These are phyloP conservation scores for Halcyon malimbica DNA, from an alignment of 2,113 vertebrate genomes.

Conservation along the genomic window DNA sequence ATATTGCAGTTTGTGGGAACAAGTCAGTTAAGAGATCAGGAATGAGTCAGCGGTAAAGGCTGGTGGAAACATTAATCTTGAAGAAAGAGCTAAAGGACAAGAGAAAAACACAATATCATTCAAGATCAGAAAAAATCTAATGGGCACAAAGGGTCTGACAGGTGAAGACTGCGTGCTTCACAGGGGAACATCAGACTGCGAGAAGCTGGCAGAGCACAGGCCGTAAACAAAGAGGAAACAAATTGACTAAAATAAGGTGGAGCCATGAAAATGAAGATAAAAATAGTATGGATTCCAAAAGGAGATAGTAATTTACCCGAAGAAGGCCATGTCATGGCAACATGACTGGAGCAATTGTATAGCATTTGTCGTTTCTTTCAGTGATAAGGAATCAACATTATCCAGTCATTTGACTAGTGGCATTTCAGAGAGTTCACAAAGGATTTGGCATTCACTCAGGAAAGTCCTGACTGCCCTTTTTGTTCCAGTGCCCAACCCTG, in stretches of 20 bases:
- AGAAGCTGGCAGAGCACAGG: background rate
- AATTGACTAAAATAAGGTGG: background rate
- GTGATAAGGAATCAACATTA: conserved; percentile 52
- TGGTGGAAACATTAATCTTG: conserved; percentile 48
- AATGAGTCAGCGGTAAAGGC: conserved; percentile 45
- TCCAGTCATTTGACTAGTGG: background rate
- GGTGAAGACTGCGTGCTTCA: background rate
- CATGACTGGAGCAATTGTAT: background rate
- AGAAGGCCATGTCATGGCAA: conserved; percentile 9
- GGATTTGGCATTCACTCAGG: conserved; percentile 23
- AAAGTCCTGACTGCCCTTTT: conserved; percentile 56
- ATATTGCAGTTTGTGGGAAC: conserved; percentile 2
- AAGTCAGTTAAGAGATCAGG: conserved; percentile 38
- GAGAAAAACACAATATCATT: conserved; percentile 30
- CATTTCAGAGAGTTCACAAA: conserved; percentile 46
- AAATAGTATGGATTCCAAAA: background rate
- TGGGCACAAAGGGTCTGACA: conserved; percentile 27
- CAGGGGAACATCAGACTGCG: background rate
- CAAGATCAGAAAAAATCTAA: conserved; percentile 5
- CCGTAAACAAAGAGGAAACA: background rate
- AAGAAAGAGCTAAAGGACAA: conserved; percentile 6
- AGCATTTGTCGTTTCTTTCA: conserved; percentile 10
- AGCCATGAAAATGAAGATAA: background rate
- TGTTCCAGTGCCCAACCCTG: conserved; percentile 1
- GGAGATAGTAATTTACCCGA: background rate